These are phyloP conservation scores for Brachionus koreanus DNA, from an alignment of 1,140 invertebrate species.

Conservation along the genomic window DNA sequence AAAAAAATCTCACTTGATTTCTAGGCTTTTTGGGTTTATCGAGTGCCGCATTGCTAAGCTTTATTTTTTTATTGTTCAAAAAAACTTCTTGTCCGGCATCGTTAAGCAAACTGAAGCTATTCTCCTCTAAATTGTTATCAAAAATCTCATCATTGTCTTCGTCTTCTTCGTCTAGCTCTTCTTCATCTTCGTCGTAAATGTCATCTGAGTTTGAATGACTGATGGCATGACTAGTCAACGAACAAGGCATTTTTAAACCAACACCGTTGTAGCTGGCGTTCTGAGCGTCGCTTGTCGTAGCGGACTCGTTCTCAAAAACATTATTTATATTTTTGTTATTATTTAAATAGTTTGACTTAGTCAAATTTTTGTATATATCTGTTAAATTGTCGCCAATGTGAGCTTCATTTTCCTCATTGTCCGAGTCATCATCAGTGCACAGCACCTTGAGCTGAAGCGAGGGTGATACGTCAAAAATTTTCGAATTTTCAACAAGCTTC, in stretches of 20 bases:
- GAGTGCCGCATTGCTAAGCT: not conserved
- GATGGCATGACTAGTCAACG: not conserved
- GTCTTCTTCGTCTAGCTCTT: not conserved
- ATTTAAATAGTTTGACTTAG: constrained; percentile 16
- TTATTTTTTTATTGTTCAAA: constrained; percentile 28
- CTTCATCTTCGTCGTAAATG: not conserved
- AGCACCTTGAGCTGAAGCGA: not conserved
- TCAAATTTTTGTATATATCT: constrained; percentile 36
- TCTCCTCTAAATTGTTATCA: not conserved
- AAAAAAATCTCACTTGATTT: not conserved
- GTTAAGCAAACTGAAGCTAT: not conserved
- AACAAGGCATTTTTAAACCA: not conserved
- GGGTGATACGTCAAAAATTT: not conserved
- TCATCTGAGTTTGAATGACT: constrained; percentile 3
- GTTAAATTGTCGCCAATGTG: constrained; percentile 1
- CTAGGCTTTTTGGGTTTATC: not conserved
- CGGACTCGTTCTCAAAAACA: not conserved
- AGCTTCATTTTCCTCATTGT: not conserved
- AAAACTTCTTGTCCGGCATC: not conserved
- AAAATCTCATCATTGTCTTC: not conserved
- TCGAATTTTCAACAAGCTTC: not conserved
- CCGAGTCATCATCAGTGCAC: constrained; percentile 23
- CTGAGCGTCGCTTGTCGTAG: not conserved
- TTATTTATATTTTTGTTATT: constrained; percentile 27
- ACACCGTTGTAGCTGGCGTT: not conserved